Evolutionary conservation across 1,140 invertebrate species (phyloP), one percentile per base, ranked within the genome.

Genomic region (Teleogryllus occipitalis): DNA sequence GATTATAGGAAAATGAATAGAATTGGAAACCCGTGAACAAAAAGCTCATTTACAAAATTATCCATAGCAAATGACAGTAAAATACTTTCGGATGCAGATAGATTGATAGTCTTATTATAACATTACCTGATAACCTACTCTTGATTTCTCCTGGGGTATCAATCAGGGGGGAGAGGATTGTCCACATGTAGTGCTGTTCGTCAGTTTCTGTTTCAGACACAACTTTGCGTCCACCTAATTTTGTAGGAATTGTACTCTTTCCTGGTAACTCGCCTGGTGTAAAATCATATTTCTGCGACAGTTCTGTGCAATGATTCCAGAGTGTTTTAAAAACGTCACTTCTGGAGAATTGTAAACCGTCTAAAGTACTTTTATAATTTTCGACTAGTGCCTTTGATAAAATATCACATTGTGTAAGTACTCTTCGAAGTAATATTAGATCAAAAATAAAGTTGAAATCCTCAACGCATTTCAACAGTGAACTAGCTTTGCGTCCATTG

Each of bases 381-480:
- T 72, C 54, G 8, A 12, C 18, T 18, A 72, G 65, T 72, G 6
- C 6, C 65, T 72, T 72, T 72, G 65, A 72, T 72, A 3, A 72
- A n/a, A 72, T 72, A 72, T 72, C 65, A 72, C 1, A 72, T n/a
- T 72, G 65, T 15, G 65, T 1, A 1, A 72, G 6, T n/a, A 72
- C 65, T 72, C 65, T 72, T 72, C 65, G 1, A 15, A 72, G 65
- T 72, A 72, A n/a, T 72, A n/a, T 2, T 72, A 6, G 65, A 72
- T 72, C 3, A 72, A 72, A 72, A 72, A 72, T n/a, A 72, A 72
- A 72, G n/a, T 72, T 72, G 65, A 72, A 72, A 72, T 72, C 65
- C 65, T 72, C 6, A 72, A 72, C 6, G 65, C 65, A 72, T 72
- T 72, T 72, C 6, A 72, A 72, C n/a, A 72, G n/a, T 72, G 65